Evolutionary conservation across 2,113 vertebrate species (phyloP).

Genomic region (Variabilichromis moorii): DNA sequence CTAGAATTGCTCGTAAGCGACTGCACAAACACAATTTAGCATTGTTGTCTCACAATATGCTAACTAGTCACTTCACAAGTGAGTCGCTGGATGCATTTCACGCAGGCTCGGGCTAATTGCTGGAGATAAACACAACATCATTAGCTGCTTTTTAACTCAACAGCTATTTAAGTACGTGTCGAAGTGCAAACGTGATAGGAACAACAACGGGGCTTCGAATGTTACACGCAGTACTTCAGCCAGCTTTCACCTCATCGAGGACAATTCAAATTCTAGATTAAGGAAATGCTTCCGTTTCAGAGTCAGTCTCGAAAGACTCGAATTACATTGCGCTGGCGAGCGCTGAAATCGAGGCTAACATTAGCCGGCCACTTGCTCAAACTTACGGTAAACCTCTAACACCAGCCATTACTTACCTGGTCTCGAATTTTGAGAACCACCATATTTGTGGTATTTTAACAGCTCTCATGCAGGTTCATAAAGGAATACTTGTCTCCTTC

Average conservation of each 20-base stretch:
- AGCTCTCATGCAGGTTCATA: slow-evolving; percentile 62
- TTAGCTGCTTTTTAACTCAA: slow-evolving; percentile 20
- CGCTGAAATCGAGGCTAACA: slow-evolving; percentile 30
- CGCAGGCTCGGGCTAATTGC: slow-evolving; percentile 31
- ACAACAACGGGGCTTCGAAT: background rate
- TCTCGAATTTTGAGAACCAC: slow-evolving; percentile 77
- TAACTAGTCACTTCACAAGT: background rate
- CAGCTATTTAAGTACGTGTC: background rate
- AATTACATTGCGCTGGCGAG: slow-evolving; percentile 20
- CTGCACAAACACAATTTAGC: background rate
- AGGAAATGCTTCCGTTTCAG: slow-evolving; percentile 10
- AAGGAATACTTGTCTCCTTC: slow-evolving; percentile 13
- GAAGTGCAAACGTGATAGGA: background rate
- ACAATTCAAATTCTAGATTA: background rate
- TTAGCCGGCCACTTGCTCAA: slow-evolving; percentile 6
- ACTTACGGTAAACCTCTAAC: slow-evolving; percentile 2
- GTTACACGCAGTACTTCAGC: background rate
- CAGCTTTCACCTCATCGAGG: background rate
- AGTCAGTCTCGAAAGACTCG: slow-evolving; percentile 13
- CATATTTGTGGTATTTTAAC: slow-evolving; percentile 66
- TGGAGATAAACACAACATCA: slow-evolving; percentile 24
- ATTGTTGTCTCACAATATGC: background rate
- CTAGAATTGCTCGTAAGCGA: background rate
- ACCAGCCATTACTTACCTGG: slow-evolving; percentile 62
- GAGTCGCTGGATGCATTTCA: background rate